Conservation (phyloP, 2,797 vertebrate species). For the Fratercula arctica region DNA sequence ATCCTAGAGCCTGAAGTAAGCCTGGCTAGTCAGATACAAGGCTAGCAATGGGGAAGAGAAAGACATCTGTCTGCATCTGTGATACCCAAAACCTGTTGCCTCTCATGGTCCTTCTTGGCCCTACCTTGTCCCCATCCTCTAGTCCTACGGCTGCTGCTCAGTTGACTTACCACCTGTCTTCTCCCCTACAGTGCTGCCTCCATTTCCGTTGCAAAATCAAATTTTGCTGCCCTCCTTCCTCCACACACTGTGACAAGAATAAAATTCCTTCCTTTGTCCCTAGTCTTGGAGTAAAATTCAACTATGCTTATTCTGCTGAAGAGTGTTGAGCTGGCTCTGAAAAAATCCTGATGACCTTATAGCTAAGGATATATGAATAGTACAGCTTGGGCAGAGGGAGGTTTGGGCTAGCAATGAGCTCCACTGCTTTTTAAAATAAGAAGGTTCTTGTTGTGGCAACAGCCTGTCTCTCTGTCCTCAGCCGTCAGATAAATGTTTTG, state of each 20-base stretch:
- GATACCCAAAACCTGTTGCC: not conserved
- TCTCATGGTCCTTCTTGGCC: not conserved
- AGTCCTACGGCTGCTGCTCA: not conserved
- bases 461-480: not conserved
- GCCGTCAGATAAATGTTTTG: not conserved
- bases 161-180: not conserved
- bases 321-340: not conserved
- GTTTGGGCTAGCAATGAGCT: not conserved
- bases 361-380: not conserved
- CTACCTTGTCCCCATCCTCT: not conserved
- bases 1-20: not conserved
- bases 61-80: accelerated
- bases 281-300: not conserved
- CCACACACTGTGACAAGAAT: not conserved
- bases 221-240: not conserved
- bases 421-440: not conserved
- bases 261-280: not conserved
- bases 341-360: not conserved
- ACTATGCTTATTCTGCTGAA: not conserved
- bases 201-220: not conserved
- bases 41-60: not conserved
- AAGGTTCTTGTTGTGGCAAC: not conserved
- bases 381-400: not conserved
- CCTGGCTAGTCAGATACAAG: not conserved
- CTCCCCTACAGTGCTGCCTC: not conserved